phyloP scores from a whole-genome alignment of 2,888 invertebrate species.

The Pocota personata region DNA sequence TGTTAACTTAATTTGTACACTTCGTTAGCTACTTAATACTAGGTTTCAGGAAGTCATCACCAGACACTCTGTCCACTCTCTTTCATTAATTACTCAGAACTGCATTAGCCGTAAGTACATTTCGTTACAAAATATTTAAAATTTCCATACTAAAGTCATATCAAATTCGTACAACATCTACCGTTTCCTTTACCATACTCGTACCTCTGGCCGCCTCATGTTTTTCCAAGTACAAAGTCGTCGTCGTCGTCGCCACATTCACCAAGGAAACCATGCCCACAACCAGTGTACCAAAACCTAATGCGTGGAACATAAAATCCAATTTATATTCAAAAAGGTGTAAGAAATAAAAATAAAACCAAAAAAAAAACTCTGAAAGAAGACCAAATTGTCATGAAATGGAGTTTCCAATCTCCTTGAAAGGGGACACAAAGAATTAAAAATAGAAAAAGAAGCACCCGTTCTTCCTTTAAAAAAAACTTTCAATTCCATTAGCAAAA shows the following conservation, averaged over 20 bases:
- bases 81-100: conserved; percentile 53
- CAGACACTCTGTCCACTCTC: not conserved
- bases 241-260: conserved; percentile 28
- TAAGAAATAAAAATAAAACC: conserved; percentile 44
- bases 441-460: conserved; percentile 46
- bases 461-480: conserved; percentile 46
- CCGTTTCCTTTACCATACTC: conserved; percentile 18
- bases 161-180: conserved; percentile 44
- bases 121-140: conserved; percentile 35
- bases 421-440: conserved; percentile 70
- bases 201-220: conserved; percentile 17
- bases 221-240: not conserved
- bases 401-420: conserved; percentile 71
- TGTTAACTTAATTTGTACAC: too few relatives aligned
- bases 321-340: conserved; percentile 82
- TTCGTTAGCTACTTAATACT: too few relatives aligned
- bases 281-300: conserved; percentile 68
- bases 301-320: conserved; percentile 78
- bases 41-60: not conserved
- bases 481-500: conserved; percentile 71
- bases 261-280: conserved; percentile 42
- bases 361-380: conserved; percentile 39
- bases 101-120: conserved; percentile 41
- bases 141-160: conserved; percentile 58
- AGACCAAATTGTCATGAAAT: conserved; percentile 72